Percentiles rank a stretch among this genome's conserved stretches.
phyloP scores from a whole-genome alignment of 1,140 invertebrate genomes.

The Homarus americanus region DNA sequence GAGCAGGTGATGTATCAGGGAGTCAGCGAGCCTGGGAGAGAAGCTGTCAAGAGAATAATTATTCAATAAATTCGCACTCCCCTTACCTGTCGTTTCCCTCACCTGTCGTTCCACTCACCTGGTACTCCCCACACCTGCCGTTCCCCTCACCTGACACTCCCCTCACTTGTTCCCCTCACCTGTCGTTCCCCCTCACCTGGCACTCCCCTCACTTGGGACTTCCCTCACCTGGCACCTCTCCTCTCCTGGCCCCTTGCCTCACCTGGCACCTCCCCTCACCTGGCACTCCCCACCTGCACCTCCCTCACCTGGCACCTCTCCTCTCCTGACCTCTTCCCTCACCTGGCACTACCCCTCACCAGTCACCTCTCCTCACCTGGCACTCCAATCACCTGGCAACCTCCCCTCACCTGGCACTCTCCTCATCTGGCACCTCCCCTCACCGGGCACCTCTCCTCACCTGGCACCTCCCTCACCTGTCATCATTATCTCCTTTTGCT shows the following conservation, averaged over 20 bases:
- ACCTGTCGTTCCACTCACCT: too few relatives aligned
- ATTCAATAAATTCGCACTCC: too few relatives aligned
- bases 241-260: neutral
- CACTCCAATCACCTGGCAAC: neutral
- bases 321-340: neutral
- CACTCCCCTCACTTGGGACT: neutral
- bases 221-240: neutral
- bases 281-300: neutral
- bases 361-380: neutral
- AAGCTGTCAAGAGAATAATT: too few relatives aligned
- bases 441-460: too few relatives aligned
- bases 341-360: neutral
- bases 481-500: neutral
- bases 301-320: neutral
- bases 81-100: too few relatives aligned
- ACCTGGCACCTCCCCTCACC: neutral
- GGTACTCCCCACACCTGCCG: too few relatives aligned
- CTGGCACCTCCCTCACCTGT: too few relatives aligned
- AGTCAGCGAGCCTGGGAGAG: too few relatives aligned
- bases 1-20: neutral
- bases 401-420: neutral
- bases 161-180: neutral
- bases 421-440: too few relatives aligned
- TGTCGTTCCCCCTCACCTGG: neutral
- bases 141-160: too few relatives aligned